These are phyloP conservation scores for Unio delphinus DNA, from an alignment of 2,888 invertebrate genomes.

Conservation along the genomic window DNA sequence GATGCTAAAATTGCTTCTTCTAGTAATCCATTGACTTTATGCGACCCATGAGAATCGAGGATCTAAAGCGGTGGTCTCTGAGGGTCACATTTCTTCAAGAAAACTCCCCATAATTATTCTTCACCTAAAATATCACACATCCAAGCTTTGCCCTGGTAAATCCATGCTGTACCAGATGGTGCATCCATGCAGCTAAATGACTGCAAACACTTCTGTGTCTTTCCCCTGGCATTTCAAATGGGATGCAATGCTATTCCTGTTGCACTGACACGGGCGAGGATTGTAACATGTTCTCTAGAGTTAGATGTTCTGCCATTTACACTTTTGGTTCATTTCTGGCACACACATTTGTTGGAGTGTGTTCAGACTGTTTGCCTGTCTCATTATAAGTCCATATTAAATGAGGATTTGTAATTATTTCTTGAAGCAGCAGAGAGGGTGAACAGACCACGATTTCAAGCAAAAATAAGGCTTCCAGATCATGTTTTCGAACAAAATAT, in stretches of 20 bases:
- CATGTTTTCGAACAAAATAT: no score
- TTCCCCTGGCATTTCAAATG: slow-evolving; percentile 19
- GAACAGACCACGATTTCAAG: no score
- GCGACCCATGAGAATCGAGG: slow-evolving; percentile 34
- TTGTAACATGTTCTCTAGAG: neutral
- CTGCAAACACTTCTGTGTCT: slow-evolving; percentile 24
- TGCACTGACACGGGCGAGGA: slow-evolving; percentile 8
- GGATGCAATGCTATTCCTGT: slow-evolving; percentile 23
- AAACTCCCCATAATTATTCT: slow-evolving; percentile 39
- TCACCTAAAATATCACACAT: slow-evolving; percentile 37
- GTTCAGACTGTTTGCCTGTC: slow-evolving; percentile 6
- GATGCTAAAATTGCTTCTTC: slow-evolving; percentile 2
- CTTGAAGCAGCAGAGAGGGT: no score
- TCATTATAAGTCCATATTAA: slow-evolving; percentile 25
- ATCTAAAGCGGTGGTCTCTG: slow-evolving; percentile 35
- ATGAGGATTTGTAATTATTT: slow-evolving; percentile 3
- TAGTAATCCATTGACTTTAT: slow-evolving; percentile 33
- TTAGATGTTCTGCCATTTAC: neutral
- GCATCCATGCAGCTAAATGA: slow-evolving; percentile 22
- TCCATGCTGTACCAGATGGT: slow-evolving; percentile 3
- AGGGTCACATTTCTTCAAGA: slow-evolving; percentile 33
- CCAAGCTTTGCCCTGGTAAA: slow-evolving; percentile 1
- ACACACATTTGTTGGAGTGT: no score
- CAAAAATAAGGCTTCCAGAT: no score
- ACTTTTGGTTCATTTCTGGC: no score